Conservation (phyloP, 2,797 vertebrate species). For the Merluccius polli region DNA sequence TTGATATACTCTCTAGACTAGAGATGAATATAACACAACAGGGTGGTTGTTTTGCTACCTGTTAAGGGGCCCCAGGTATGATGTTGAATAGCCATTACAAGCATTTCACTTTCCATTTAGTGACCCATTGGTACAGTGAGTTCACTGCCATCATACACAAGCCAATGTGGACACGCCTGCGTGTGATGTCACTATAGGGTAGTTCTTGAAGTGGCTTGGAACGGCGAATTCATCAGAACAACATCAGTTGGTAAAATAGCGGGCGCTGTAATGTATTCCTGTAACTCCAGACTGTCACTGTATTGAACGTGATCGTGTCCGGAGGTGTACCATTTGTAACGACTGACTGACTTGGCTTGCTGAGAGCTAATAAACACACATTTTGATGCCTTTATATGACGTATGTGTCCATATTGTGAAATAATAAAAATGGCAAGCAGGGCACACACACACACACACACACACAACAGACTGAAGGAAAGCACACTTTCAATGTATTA, state of each 20-base stretch:
- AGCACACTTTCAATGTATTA: conserved; percentile 34
- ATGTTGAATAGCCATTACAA: not conserved
- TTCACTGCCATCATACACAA: not conserved
- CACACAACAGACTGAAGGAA: conserved; percentile 8
- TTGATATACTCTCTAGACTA: conserved; percentile 25
- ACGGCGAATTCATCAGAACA: not conserved
- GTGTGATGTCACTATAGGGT: not conserved
- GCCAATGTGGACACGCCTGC: not conserved
- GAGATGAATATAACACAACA: conserved; percentile 13
- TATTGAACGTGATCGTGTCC: conserved; percentile 18
- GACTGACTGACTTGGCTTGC: conserved; percentile 30
- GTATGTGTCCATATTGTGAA: conserved; percentile 5
- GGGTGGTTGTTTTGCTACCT: conserved; percentile 5
- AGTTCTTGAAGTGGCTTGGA: not conserved
- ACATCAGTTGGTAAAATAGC: not conserved
- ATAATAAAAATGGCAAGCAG: not conserved
- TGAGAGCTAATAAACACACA: conserved; percentile 57
- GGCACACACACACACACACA: too few relatives aligned
- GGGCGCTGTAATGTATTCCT: not conserved
- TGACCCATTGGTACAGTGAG: not conserved
- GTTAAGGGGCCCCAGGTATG: conserved; percentile 9
- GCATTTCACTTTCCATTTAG: not conserved
- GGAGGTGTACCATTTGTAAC: conserved; percentile 31
- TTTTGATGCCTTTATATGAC: conserved; percentile 41
- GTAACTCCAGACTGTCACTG: conserved; percentile 18